phyloP scores from a whole-genome alignment of 2,113 vertebrate species.

The Peromyscus maniculatus region DNA sequence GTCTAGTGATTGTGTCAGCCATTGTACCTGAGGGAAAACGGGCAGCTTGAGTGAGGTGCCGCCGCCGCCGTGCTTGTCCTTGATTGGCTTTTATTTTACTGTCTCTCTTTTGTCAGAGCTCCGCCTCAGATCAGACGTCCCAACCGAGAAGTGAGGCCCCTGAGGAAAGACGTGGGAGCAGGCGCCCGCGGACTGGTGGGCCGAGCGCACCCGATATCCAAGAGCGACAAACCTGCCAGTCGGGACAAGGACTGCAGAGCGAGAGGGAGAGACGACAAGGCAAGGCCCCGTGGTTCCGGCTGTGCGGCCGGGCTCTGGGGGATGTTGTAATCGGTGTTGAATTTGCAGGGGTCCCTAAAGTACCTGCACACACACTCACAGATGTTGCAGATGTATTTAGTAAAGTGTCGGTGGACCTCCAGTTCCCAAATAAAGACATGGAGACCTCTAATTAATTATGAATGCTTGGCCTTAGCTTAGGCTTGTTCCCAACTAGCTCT shows the following conservation, averaged over 20 bases:
- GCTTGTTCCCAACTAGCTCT: too few species aligned
- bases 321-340: background rate
- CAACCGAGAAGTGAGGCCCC: constrained; percentile 90
- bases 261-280: constrained; percentile 95
- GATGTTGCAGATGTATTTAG: background rate
- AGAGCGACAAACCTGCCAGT: constrained; percentile 88
- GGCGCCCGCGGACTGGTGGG: constrained; percentile 90
- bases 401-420: background rate
- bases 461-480: too few species aligned
- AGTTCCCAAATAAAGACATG: too few species aligned
- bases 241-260: constrained; percentile 88
- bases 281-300: constrained; percentile 68
- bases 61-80: background rate
- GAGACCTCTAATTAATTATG: too few species aligned
- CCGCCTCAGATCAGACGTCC: constrained; percentile 92
- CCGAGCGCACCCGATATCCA: constrained; percentile 89
- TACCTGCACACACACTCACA: background rate
- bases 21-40: background rate
- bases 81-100: background rate
- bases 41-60: background rate
- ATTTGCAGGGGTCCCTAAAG: constrained; percentile 1
- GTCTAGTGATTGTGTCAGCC: constrained; percentile 16
- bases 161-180: constrained; percentile 92
- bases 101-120: constrained; percentile 86
- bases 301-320: background rate